These are phyloP conservation scores for Illadopsis cleaveri DNA, from an alignment of 2,113 vertebrate genomes.

Conservation along the genomic window DNA sequence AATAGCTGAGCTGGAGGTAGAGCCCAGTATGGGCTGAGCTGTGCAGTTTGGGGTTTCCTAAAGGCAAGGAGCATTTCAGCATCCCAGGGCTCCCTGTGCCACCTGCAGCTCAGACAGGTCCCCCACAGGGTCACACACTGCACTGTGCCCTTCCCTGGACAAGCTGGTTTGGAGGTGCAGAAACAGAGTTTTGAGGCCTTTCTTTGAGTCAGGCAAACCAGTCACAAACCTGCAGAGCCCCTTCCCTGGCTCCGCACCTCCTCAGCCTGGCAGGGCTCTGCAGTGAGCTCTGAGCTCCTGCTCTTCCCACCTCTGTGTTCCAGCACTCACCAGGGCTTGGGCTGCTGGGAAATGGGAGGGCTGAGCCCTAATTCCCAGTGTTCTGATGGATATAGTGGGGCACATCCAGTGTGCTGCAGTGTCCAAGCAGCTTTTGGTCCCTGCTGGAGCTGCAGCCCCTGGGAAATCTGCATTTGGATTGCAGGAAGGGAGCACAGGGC, in stretches of 20 bases:
- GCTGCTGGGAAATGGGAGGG: not conserved
- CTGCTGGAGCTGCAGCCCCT: not conserved
- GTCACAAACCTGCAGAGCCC: not conserved
- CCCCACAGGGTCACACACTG: not conserved
- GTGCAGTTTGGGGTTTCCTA: not conserved
- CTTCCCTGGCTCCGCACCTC: not conserved
- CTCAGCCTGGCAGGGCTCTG: not conserved
- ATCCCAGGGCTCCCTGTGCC: not conserved
- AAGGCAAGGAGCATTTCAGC: not conserved
- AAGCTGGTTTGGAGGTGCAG: not conserved
- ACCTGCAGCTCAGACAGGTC: not conserved
- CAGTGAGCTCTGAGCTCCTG: not conserved
- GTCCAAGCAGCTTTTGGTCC: not conserved
- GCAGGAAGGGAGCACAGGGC: not conserved
- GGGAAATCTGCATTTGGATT: not conserved
- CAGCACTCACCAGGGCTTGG: not conserved
- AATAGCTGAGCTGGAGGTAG: not conserved
- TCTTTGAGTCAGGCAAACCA: not conserved
- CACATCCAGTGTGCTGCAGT: not conserved
- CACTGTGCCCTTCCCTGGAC: not conserved
- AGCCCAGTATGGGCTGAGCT: not conserved
- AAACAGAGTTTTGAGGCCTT: rapidly evolving
- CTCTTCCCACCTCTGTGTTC: not conserved
- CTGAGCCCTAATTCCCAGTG: not conserved
- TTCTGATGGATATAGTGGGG: not conserved